A percentile compares a stretch with the other conserved stretches of the same genome.
Evolutionary conservation across 2,888 invertebrate species (phyloP).

Genomic region (Alloscopus bannaensis): DNA sequence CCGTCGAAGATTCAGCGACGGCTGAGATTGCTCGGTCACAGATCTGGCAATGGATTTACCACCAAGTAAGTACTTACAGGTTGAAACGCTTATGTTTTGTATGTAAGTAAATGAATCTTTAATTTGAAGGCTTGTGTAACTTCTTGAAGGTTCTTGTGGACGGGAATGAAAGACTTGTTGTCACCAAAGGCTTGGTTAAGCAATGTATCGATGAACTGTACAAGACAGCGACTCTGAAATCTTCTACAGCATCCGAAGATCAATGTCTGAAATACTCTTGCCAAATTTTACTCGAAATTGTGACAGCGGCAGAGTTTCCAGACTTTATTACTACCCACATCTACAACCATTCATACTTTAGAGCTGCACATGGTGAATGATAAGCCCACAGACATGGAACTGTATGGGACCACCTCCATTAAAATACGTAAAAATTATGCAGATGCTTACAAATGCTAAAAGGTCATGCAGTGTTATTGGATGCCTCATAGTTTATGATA

Average conservation of each 20-base stretch:
- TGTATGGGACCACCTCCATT: too few species aligned
- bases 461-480: too few species aligned
- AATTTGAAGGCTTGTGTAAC: conserved; percentile 61
- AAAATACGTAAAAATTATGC: too few species aligned
- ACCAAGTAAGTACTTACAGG: conserved; percentile 76
- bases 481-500: too few species aligned
- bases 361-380: conserved; percentile 34
- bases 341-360: conserved; percentile 76
- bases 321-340: conserved; percentile 83
- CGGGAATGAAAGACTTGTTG: conserved; percentile 73
- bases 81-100: neutral
- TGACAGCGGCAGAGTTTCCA: conserved; percentile 79
- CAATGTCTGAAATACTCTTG: conserved; percentile 74
- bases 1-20: conserved; percentile 85
- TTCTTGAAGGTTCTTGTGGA: conserved; percentile 79
- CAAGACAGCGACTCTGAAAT: conserved; percentile 40
- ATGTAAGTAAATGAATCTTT: neutral
- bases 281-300: conserved; percentile 80
- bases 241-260: conserved; percentile 30
- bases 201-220: conserved; percentile 76
- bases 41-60: conserved; percentile 85
- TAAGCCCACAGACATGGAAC: too few species aligned
- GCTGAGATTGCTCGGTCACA: conserved; percentile 85
- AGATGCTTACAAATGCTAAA: too few species aligned
- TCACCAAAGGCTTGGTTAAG: conserved; percentile 78